Evolutionary conservation across 2,797 vertebrate species (phyloP).

Genomic region (Microhierax caerulescens): DNA sequence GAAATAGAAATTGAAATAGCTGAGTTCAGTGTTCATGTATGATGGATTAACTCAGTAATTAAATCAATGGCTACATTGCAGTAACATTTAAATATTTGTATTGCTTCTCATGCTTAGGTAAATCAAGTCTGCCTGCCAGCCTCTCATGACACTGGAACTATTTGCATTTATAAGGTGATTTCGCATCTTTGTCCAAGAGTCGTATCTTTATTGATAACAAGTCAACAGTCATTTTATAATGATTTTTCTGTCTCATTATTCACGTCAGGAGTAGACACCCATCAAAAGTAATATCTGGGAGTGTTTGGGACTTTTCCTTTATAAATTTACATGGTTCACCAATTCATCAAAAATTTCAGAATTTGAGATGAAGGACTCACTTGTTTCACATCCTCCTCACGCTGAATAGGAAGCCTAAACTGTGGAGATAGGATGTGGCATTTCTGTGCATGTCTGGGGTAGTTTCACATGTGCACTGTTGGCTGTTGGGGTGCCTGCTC

Average conservation of each 20-base stretch:
- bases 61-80: background rate
- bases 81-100: background rate
- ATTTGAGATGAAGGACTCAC: background rate
- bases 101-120: background rate
- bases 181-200: background rate
- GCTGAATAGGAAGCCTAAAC: background rate
- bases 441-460: background rate
- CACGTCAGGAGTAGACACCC: background rate
- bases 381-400: background rate
- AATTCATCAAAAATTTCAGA: background rate
- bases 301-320: rapidly evolving
- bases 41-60: background rate
- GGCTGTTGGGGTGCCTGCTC: background rate
- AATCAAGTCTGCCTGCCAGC: background rate
- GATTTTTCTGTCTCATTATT: background rate
- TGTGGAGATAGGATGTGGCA: rapidly evolving
- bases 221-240: background rate
- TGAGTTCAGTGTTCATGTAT: background rate
- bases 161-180: background rate
- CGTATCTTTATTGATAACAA: background rate
- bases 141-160: background rate
- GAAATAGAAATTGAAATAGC: background rate
- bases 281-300: background rate
- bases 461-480: background rate
- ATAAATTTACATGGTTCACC: background rate